A percentile compares a stretch with the other conserved stretches of the same genome.
These are phyloP conservation scores for Cynodonichthys magdalenae DNA, from an alignment of 2,797 vertebrate species.

Conservation along the genomic window DNA sequence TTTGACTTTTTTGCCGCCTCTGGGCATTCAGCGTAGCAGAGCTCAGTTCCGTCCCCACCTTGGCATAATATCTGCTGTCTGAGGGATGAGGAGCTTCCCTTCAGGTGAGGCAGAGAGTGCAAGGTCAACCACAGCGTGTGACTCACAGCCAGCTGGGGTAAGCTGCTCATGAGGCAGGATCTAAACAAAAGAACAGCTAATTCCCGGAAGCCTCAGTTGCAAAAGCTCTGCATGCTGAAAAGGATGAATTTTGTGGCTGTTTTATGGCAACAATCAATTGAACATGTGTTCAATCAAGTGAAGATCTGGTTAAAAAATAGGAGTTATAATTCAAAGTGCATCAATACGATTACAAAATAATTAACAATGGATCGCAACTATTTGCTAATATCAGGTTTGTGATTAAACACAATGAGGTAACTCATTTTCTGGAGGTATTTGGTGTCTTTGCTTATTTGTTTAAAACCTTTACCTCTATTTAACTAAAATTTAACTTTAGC, in stretches of 20 bases:
- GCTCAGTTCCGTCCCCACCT: constrained; percentile 14
- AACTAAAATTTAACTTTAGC: background rate
- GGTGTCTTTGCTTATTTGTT: background rate
- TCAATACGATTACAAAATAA: too few relatives aligned
- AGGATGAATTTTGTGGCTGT: background rate
- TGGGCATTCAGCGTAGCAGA: constrained; percentile 18
- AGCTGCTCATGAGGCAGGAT: constrained; percentile 1
- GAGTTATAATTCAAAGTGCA: too few relatives aligned
- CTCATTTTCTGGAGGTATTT: background rate
- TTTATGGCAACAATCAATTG: background rate
- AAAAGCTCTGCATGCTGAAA: background rate
- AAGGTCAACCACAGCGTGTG: constrained; percentile 44
- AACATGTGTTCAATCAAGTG: background rate
- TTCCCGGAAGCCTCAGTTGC: constrained; percentile 41
- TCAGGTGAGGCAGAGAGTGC: constrained; percentile 21
- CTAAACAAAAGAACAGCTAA: constrained; percentile 11
- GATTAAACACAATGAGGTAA: too few relatives aligned
- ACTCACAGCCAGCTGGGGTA: constrained; percentile 11
- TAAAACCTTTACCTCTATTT: constrained; percentile 2
- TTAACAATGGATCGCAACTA: too few relatives aligned
- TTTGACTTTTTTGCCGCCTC: constrained; percentile 27
- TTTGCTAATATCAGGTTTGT: too few relatives aligned
- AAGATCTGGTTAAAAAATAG: background rate
- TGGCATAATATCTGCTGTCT: constrained; percentile 18
- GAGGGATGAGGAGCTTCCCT: constrained; percentile 13